Base-by-base conservation (phyloP, 2,888 invertebrate genomes). In the Magallana nippona region DNA sequence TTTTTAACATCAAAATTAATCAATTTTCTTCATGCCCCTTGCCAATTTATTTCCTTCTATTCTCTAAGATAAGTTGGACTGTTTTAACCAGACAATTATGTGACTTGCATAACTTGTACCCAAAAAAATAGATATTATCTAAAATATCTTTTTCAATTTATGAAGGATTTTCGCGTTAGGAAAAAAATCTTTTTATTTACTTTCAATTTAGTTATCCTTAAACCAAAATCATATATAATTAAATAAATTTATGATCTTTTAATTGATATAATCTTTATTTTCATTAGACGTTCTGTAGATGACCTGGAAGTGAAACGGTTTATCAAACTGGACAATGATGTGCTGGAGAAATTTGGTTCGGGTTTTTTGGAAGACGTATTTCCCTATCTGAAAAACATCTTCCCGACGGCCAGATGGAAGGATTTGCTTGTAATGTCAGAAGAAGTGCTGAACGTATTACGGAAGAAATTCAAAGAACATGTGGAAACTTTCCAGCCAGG, bases 311-410 rank as follows among this genome's bases (percentile, higher is more conserved):
- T 71, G 32, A 71, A 71, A 32, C 19, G 13, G 32, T 13, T 71
- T 10, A 10, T 71, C 2, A 71, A 71, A 71, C 32, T 71, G 32
- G 27, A 71, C 27, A 32, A 71, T 27, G 71, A 71, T 10, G 8
- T 71, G 27, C 10, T 32, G 3, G 71, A 22, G 22, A 32, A 71
- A 13, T 22, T 71, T 15, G 32, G 13, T 27, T 11, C 71, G 5
- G 71, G 71, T 13, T 27, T 71, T 8, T 27, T 32, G 0, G 71
- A 71, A 22, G 71, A 71, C 15, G 10, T 71, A 71, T 11, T 71
- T 27, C 71, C 71, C 10, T 27, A 71, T 32, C 71, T 71, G 32
- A 71, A 71, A 22, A 32, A 71, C 71, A 27, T 71, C 27, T 71
- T 15, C 8, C 27, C 71, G 1, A 71, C 71, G 15, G 27, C 27